Evolutionary conservation across 2,113 vertebrate genomes (phyloP).

Genomic region (Illadopsis cleaveri): DNA sequence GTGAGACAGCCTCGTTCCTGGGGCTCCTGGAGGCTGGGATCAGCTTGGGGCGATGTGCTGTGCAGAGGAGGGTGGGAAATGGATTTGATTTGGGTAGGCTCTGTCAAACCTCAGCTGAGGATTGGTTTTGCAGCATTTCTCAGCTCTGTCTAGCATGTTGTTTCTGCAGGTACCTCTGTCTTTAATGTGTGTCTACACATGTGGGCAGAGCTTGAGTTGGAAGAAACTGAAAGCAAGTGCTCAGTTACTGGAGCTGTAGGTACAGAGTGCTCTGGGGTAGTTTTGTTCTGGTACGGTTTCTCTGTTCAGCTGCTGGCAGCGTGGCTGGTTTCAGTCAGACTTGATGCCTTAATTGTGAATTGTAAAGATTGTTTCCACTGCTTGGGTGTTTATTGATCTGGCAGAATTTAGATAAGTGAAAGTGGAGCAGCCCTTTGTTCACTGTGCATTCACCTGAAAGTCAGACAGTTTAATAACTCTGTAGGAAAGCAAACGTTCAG

Average conservation of each 20-base stretch:
- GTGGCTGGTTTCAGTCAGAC: neutral
- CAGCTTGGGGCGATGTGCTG: accelerated
- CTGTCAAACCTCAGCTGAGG: neutral
- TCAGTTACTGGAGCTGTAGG: neutral
- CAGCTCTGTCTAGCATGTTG: neutral
- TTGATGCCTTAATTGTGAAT: neutral
- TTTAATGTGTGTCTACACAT: neutral
- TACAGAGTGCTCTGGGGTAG: accelerated
- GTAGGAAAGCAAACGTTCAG: neutral
- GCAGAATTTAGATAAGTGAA: neutral
- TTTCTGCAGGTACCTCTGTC: neutral
- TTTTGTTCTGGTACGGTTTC: neutral
- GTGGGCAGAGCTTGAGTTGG: neutral
- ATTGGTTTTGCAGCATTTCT: neutral
- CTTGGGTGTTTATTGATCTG: constrained; percentile 7
- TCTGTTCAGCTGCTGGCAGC: accelerated
- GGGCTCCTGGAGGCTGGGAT: neutral
- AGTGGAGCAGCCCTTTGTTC: constrained; percentile 3
- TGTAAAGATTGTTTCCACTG: neutral
- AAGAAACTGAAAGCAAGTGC: constrained; percentile 18
- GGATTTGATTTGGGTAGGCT: neutral
- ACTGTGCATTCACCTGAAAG: neutral
- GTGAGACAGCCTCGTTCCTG: neutral
- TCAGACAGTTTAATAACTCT: neutral
- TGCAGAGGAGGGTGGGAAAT: neutral